These are phyloP conservation scores for Calyptommatus sinebrachiatus DNA, from an alignment of 2,113 vertebrate species.

Conservation along the genomic window DNA sequence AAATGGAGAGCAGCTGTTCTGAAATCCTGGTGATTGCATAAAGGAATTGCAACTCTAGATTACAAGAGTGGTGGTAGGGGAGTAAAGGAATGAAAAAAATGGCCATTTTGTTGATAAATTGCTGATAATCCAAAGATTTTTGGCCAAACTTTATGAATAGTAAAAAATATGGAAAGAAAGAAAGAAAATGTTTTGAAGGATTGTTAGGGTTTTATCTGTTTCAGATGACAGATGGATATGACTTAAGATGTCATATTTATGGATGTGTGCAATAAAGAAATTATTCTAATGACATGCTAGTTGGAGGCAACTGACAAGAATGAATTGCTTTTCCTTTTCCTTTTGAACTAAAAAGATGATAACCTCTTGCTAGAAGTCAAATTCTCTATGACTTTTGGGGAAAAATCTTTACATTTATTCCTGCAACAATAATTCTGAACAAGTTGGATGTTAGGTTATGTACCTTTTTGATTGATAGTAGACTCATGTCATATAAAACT, in stretches of 20 bases:
- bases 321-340: conserved; percentile 60
- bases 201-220: conserved; percentile 60
- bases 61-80: too few relatives aligned
- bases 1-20: too few relatives aligned
- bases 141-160: conserved; percentile 63
- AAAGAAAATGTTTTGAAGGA: conserved; percentile 55
- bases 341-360: conserved; percentile 55
- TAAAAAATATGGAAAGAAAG: conserved; percentile 33
- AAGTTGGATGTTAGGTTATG: too few relatives aligned
- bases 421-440: background rate
- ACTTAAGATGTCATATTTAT: conserved; percentile 67
- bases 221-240: conserved; percentile 67
- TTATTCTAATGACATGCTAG: conserved; percentile 60
- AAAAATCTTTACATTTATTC: conserved; percentile 32
- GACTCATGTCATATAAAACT: background rate
- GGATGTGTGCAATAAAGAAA: conserved; percentile 69
- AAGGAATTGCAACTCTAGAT: conserved; percentile 10
- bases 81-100: conserved; percentile 29
- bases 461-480: background rate
- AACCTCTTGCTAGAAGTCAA: conserved; percentile 33
- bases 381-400: conserved; percentile 17
- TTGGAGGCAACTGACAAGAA: conserved; percentile 66
- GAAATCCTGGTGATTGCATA: too few relatives aligned
- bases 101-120: conserved; percentile 36
- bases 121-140: conserved; percentile 63